These are phyloP conservation scores for Lepus timidus DNA, from an alignment of 2,113 vertebrate genomes.

Conservation along the genomic window DNA sequence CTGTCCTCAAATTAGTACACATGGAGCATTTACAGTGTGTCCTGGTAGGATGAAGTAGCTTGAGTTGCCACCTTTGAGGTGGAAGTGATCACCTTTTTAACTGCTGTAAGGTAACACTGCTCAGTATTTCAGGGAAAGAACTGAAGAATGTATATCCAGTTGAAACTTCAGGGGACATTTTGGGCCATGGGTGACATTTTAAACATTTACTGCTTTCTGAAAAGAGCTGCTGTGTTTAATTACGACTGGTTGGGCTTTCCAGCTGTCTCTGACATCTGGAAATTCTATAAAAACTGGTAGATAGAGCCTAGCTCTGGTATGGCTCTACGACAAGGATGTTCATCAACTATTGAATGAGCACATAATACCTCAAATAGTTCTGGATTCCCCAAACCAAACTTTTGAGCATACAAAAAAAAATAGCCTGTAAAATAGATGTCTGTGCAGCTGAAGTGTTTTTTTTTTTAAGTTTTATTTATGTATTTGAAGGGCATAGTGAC, in stretches of 20 bases:
- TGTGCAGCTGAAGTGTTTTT: conserved; percentile 35
- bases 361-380: conserved; percentile 33
- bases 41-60: conserved; percentile 46
- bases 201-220: conserved; percentile 53
- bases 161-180: conserved; percentile 64
- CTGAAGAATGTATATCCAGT: conserved; percentile 46
- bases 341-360: conserved; percentile 30
- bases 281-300: conserved; percentile 59
- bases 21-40: not conserved
- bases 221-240: conserved; percentile 65
- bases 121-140: conserved; percentile 53
- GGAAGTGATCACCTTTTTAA: conserved; percentile 53
- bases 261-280: conserved; percentile 69
- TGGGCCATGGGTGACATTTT: conserved; percentile 52
- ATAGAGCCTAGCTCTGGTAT: conserved; percentile 23
- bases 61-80: conserved; percentile 64
- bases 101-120: conserved; percentile 37
- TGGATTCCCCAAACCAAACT: conserved; percentile 65
- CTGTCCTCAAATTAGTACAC: conserved; percentile 20
- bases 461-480: too few relatives aligned
- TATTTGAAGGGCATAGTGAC: too few relatives aligned
- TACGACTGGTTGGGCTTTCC: conserved; percentile 67
- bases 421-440: conserved; percentile 31
- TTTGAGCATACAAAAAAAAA: conserved; percentile 39
- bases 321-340: conserved; percentile 53